A percentile compares a stretch with the other conserved stretches of the same genome.
phyloP scores from a whole-genome alignment of 2,888 invertebrate species.

The Syritta pipiens region DNA sequence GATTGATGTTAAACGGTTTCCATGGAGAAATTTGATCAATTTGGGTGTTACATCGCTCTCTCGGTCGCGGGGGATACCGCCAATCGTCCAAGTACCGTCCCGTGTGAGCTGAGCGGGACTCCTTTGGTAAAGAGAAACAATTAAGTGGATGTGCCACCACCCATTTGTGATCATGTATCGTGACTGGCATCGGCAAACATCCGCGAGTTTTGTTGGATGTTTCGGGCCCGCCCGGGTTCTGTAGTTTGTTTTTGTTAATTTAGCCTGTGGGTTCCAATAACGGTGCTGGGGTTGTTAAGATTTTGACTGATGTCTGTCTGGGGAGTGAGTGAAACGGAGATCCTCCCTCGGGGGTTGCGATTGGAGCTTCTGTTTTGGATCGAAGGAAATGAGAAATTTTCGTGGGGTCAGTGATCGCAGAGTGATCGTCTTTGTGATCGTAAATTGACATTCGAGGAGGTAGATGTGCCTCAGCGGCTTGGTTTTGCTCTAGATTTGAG shows the following conservation, averaged over 20 bases:
- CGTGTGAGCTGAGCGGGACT: conserved; percentile 6
- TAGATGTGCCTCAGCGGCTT: too few species aligned
- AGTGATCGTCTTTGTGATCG: too few species aligned
- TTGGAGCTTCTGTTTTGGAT: too few species aligned
- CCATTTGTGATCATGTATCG: conserved; percentile 49
- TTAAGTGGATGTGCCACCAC: conserved; percentile 34
- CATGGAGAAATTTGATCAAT: conserved; percentile 63
- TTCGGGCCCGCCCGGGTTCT: conserved; percentile 38
- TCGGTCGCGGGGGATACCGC: not conserved
- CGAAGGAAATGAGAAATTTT: too few species aligned
- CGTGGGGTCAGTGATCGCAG: too few species aligned
- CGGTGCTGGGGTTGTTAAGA: not conserved
- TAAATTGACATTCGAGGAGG: too few species aligned
- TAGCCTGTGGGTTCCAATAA: conserved; percentile 20
- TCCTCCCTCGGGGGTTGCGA: too few species aligned
- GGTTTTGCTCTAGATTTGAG: too few species aligned
- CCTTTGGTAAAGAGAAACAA: conserved; percentile 28
- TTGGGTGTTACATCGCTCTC: conserved; percentile 30
- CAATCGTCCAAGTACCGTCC: not conserved
- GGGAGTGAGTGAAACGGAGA: not conserved
- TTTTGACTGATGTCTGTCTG: conserved; percentile 11
- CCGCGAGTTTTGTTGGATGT: conserved; percentile 35
- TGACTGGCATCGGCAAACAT: conserved; percentile 57
- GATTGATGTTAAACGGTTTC: conserved; percentile 43
- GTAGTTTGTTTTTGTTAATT: conserved; percentile 31